Conservation (phyloP, 2,113 vertebrate species). For the Nannospalax galili region DNA sequence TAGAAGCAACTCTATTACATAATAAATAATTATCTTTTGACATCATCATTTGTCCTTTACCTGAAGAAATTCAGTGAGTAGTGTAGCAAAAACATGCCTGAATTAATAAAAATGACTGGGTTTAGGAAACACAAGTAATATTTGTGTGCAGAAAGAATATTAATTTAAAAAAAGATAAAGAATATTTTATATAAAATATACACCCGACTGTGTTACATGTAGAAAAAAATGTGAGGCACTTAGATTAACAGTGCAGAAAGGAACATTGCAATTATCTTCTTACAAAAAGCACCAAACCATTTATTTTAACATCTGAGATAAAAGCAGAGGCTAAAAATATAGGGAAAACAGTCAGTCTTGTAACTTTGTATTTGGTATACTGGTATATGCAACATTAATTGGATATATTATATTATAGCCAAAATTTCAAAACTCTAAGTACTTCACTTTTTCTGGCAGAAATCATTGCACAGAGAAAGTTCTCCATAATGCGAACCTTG, state of each 20-base stretch:
- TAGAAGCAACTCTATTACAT: conserved; percentile 78
- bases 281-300: conserved; percentile 86
- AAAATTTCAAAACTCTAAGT: conserved; percentile 65
- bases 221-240: conserved; percentile 87
- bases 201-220: conserved; percentile 80
- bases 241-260: conserved; percentile 83
- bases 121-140: conserved; percentile 59
- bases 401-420: too few relatives aligned
- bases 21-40: conserved; percentile 81
- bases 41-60: conserved; percentile 78
- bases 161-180: conserved; percentile 61
- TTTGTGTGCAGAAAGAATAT: conserved; percentile 37
- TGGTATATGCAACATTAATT: too few relatives aligned
- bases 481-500: conserved; percentile 75
- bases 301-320: conserved; percentile 83
- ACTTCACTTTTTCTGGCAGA: conserved; percentile 56
- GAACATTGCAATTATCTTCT: conserved; percentile 75
- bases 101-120: conserved; percentile 68
- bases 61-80: conserved; percentile 81
- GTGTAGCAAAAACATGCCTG: conserved; percentile 74
- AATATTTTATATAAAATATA: conserved; percentile 80
- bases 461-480: conserved; percentile 58
- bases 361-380: conserved; percentile 76
- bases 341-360: conserved; percentile 66
- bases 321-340: conserved; percentile 77